phyloP scores from a whole-genome alignment of 2,113 vertebrate genomes.

The Ictidomys tridecemlineatus region DNA sequence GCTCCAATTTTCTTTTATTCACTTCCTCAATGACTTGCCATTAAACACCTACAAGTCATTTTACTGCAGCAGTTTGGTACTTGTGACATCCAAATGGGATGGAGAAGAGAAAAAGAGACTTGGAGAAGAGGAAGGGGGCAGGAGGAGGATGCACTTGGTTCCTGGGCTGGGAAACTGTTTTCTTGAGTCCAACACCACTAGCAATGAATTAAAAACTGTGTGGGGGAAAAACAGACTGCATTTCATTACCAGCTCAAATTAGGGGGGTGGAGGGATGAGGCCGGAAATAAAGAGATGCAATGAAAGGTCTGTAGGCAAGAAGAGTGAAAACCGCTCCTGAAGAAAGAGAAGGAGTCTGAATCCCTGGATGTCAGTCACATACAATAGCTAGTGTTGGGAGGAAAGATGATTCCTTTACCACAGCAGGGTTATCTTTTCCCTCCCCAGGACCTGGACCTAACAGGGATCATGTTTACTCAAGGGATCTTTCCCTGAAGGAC shows the following conservation, averaged over 20 bases:
- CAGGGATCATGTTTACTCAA: conserved; percentile 80
- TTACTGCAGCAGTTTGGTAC: conserved; percentile 84
- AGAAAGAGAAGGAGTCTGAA: conserved; percentile 69
- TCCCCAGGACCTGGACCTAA: conserved; percentile 81
- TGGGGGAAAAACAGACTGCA: conserved; percentile 60
- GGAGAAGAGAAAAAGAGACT: conserved; percentile 48
- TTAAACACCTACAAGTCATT: conserved; percentile 88
- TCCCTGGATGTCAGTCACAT: conserved; percentile 60
- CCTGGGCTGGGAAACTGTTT: conserved; percentile 73
- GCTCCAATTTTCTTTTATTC: conserved; percentile 87
- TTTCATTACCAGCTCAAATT: conserved; percentile 84
- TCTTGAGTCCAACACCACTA: conserved; percentile 65
- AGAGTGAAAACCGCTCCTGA: conserved; percentile 82
- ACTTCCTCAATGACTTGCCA: conserved; percentile 87
- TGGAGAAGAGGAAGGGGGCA: conserved; percentile 41
- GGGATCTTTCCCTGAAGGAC: conserved; percentile 80
- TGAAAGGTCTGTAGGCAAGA: conserved; percentile 80
- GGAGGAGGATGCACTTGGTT: conserved; percentile 69
- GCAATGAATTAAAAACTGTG: conserved; percentile 79
- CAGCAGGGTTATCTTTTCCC: conserved; percentile 69
- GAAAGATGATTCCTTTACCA: conserved; percentile 75
- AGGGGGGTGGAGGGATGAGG: background rate
- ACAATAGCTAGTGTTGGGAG: conserved; percentile 63
- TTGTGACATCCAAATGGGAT: conserved; percentile 73
- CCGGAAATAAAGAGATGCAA: conserved; percentile 86